These are phyloP conservation scores for Oedothorax gibbosus DNA, from an alignment of 1,140 invertebrate genomes.

Conservation along the genomic window DNA sequence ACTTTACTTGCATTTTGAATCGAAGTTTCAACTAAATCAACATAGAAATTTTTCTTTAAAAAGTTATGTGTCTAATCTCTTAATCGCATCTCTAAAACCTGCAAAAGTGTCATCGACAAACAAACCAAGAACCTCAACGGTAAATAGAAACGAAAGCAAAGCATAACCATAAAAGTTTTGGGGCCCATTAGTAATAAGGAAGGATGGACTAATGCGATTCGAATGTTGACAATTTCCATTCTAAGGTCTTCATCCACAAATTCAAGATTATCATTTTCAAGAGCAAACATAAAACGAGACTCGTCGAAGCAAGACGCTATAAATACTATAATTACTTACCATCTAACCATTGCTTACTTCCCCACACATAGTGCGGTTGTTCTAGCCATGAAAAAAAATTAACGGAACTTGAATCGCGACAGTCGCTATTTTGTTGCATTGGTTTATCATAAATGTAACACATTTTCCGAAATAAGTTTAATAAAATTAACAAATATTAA, in stretches of 20 bases:
- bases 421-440: slow-evolving; percentile 8
- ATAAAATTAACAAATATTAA: too few relatives aligned
- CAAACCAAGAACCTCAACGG: too few relatives aligned
- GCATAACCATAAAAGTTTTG: not conserved
- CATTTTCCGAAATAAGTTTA: too few relatives aligned
- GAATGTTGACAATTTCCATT: slow-evolving; percentile 49
- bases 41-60: too few relatives aligned
- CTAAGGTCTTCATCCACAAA: slow-evolving; percentile 22
- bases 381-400: slow-evolving; percentile 10
- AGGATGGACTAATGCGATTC: slow-evolving; percentile 32
- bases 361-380: slow-evolving; percentile 2
- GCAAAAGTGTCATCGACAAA: too few relatives aligned
- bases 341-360: not conserved
- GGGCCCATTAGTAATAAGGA: slow-evolving; percentile 15
- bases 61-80: too few relatives aligned
- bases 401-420: slow-evolving; percentile 8
- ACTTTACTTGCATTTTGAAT: too few relatives aligned
- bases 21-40: too few relatives aligned
- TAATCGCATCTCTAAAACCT: too few relatives aligned
- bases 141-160: not conserved
- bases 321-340: slow-evolving; percentile 59
- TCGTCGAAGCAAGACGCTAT: slow-evolving; percentile 40
- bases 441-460: too few relatives aligned
- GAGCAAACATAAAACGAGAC: slow-evolving; percentile 9
- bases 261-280: slow-evolving; percentile 13